phyloP scores from a whole-genome alignment of 2,888 invertebrate genomes.

The Petrolisthes manimaculis region DNA sequence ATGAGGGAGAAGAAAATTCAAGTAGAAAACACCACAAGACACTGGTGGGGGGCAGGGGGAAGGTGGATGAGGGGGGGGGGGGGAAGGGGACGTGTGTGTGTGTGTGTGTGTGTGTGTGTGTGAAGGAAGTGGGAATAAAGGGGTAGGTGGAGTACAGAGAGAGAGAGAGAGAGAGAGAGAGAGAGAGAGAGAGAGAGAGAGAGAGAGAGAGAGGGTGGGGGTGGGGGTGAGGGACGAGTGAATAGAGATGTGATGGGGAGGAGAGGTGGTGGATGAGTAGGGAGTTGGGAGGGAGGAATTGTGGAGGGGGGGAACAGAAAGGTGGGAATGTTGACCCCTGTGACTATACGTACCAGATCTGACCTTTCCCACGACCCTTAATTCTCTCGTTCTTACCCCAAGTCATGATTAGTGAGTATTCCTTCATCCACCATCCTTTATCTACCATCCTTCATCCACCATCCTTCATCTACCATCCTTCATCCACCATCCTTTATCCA shows the following conservation, averaged over 20 bases:
- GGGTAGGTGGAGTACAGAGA: neutral
- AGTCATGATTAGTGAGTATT: neutral
- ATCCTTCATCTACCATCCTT: too few relatives aligned
- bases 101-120: neutral
- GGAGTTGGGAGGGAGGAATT: neutral
- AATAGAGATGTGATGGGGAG: neutral
- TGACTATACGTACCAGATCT: neutral
- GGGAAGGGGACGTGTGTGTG: neutral
- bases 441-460: too few relatives aligned
- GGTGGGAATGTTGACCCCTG: neutral
- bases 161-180: neutral
- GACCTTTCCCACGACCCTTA: neutral
- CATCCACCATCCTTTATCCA: too few relatives aligned
- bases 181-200: constrained; percentile 13
- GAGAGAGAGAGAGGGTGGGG: constrained; percentile 16
- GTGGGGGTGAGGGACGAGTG: neutral
- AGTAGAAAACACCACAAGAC: neutral
- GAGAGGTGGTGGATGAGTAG: neutral
- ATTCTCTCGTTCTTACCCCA: neutral
- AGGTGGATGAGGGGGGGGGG: neutral
- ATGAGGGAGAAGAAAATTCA: neutral
- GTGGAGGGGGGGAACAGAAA: neutral
- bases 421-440: neutral
- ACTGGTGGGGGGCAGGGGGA: neutral
- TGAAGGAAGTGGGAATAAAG: neutral